phyloP scores from a whole-genome alignment of 2,113 vertebrate species.

The Upupa epops region DNA sequence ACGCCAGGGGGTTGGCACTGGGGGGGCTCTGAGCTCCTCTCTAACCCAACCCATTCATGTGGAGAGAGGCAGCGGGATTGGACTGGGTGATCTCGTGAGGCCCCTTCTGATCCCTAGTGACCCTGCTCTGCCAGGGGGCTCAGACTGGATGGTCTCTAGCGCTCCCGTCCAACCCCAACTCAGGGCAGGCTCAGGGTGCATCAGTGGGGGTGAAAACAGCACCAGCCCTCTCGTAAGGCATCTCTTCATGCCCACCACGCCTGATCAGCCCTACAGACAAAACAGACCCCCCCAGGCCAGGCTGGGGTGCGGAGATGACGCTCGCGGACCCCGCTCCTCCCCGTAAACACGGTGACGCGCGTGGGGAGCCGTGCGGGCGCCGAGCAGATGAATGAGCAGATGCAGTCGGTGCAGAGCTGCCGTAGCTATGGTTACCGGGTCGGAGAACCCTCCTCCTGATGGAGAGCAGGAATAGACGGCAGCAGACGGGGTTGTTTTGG shows the following conservation, averaged over 20 bases:
- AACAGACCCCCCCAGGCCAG: rapidly evolving
- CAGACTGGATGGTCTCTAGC: too few species aligned
- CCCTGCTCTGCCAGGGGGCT: too few species aligned
- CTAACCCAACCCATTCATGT: too few species aligned
- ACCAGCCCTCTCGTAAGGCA: neutral
- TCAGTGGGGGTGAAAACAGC: neutral
- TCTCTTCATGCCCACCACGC: too few species aligned
- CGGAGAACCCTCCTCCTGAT: neutral
- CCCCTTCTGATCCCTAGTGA: too few species aligned
- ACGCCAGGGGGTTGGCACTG: too few species aligned
- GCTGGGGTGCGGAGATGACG: neutral
- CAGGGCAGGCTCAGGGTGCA: neutral
- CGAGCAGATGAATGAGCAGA: neutral
- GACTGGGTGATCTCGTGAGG: too few species aligned
- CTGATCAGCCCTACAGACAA: too few species aligned
- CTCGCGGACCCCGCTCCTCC: neutral
- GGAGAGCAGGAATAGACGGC: neutral
- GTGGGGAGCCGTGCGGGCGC: neutral
- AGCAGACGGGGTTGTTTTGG: neutral
- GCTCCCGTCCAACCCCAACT: neutral
- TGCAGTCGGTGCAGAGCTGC: neutral
- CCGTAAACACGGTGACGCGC: neutral
- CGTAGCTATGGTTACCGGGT: conserved; percentile 51
- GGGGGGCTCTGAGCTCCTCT: too few species aligned
- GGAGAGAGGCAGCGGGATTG: too few species aligned